Percentiles rank a stretch among this genome's conserved stretches.
phyloP scores from a whole-genome alignment of 1,140 invertebrate species.

The Dendrolimus punctatus region DNA sequence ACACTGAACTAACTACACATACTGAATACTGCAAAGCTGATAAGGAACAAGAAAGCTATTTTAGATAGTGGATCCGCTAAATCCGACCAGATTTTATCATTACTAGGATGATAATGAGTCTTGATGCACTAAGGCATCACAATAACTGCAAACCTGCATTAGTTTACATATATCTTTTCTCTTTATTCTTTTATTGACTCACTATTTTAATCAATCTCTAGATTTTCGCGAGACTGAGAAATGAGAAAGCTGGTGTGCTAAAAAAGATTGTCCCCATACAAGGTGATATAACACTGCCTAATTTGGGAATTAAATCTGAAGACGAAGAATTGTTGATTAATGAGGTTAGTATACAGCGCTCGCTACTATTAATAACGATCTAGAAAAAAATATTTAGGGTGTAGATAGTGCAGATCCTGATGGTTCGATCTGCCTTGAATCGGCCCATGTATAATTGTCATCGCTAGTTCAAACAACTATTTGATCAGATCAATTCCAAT shows the following conservation, averaged over 20 bases:
- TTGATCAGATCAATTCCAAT: neutral
- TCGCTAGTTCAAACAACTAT: too few relatives aligned
- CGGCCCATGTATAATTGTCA: too few relatives aligned
- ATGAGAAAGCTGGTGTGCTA: constrained; percentile 72
- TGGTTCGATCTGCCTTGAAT: too few relatives aligned
- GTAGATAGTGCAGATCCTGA: too few relatives aligned
- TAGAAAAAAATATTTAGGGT: too few relatives aligned
- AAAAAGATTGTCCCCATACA: constrained; percentile 54
- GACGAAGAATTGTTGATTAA: constrained; percentile 55
- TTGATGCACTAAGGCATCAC: too few relatives aligned
- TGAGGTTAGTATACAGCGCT: constrained; percentile 13
- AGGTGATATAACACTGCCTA: constrained; percentile 61
- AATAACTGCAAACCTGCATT: too few relatives aligned
- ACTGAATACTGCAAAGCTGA: too few relatives aligned
- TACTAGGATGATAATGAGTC: neutral
- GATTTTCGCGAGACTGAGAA: constrained; percentile 77
- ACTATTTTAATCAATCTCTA: constrained; percentile 32
- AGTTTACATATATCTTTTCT: neutral
- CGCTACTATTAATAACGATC: neutral
- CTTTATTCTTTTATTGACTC: neutral
- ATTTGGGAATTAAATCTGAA: constrained; percentile 73
- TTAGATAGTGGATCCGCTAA: neutral
- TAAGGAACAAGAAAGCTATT: too few relatives aligned
- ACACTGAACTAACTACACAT: too few relatives aligned
- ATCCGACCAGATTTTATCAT: neutral